Evolutionary conservation across 2,113 vertebrate species (phyloP), one percentile per base, ranked within the genome.

Genomic region (Zosterops hypoxanthus): DNA sequence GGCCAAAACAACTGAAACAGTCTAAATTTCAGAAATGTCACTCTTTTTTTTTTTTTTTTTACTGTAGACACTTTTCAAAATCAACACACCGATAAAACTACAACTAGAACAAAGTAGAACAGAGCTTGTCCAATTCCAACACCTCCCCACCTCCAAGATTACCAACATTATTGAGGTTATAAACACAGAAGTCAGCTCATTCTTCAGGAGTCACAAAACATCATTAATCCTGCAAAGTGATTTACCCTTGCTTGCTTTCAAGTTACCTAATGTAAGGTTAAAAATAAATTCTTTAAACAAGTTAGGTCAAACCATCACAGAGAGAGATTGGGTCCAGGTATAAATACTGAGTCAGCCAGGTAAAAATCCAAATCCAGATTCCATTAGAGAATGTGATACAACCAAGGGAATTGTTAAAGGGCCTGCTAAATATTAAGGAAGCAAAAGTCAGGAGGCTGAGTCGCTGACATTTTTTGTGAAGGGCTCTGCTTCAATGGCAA

Each of bases 241-340:
- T 86, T 71, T 53, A 87, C 71, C 34, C 16, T 57, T 56, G 10
- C 23, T 42, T 79, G 36, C 78, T 94, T 83, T 90, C 61, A 88
- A 80, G 70, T 90, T 82, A 82, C 39, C 70, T 25, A 44, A 5
- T 13, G 4, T 82, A 88, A 90, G 13, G 73, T 92, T 92, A 94
- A 96, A 96, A 97, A 95, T 77, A 95, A 95, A 91, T 68, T 88
- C 87, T 88, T 95, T 66, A 59, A 95, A 76, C 55, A 91, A 92
- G 93, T 82, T 80, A 66, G 39, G 71, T 94, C 66, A 95, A 96
- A 95, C 63, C 70, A 96, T 87, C 4, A 5, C 57, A 92, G 70
- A 89, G 22, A 59, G 61, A 59, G 61, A 92, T 25, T 15, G 12
- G 28, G 39, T 73, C 46, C 25, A 52, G 57, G 79, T 79, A 94